These are phyloP conservation scores for Ophraella communa DNA, from an alignment of 2,888 invertebrate genomes.

Conservation along the genomic window DNA sequence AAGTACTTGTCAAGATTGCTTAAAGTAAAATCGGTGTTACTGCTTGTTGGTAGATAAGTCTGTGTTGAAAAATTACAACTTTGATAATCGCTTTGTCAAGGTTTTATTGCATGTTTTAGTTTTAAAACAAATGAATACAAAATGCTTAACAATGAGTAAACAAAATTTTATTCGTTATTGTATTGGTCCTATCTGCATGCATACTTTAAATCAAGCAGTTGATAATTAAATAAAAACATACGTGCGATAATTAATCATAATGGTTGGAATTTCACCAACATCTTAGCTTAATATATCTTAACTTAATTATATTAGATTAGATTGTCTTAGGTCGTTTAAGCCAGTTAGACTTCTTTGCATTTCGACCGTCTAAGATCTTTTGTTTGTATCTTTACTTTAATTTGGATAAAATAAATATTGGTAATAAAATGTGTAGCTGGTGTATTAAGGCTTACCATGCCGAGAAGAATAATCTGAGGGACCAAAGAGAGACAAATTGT, in stretches of 20 bases:
- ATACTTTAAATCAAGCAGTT: neutral
- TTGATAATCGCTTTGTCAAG: constrained; percentile 16
- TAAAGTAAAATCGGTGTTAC: constrained; percentile 27
- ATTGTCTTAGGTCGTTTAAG: no score
- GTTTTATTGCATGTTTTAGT: constrained; percentile 1
- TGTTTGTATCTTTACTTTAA: no score
- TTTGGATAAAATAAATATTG: no score
- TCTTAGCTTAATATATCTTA: no score
- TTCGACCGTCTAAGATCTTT: no score
- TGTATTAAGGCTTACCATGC: no score
- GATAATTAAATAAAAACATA: neutral
- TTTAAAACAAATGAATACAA: neutral
- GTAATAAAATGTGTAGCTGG: no score
- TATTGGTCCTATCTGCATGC: neutral
- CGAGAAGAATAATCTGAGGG: no score
- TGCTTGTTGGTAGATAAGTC: constrained; percentile 27
- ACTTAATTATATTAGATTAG: no score
- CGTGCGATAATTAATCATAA: neutral
- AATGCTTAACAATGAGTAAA: neutral
- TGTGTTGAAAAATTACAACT: constrained; percentile 10
- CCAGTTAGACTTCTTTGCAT: no score
- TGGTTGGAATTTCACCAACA: neutral
- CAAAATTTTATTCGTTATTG: neutral
- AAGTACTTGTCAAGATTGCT: constrained; percentile 27
- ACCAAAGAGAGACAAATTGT: no score